These are phyloP conservation scores for Pseudococcus viburni DNA, from an alignment of 2,888 invertebrate genomes.

Conservation along the genomic window DNA sequence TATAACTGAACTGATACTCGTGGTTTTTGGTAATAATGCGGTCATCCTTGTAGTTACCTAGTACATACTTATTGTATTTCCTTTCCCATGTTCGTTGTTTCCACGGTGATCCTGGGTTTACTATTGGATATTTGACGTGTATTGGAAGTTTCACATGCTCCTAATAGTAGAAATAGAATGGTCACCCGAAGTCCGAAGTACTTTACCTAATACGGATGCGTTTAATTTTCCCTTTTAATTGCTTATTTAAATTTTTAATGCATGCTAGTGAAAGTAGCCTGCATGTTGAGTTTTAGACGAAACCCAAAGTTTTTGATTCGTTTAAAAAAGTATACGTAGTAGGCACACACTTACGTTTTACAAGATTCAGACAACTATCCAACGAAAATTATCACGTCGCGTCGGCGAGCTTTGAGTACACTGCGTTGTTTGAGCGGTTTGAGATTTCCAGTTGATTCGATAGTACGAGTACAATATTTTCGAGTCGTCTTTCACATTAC, in stretches of 20 bases:
- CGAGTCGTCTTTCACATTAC: too few species aligned
- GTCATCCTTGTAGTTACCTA: background rate
- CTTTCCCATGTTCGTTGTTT: background rate
- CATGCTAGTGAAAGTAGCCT: background rate
- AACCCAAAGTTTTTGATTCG: too few species aligned
- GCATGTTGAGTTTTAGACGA: too few species aligned
- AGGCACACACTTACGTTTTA: too few species aligned
- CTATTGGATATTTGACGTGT: background rate
- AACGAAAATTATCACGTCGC: too few species aligned
- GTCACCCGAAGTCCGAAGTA: background rate
- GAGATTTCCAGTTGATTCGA: too few species aligned
- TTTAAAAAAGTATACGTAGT: too few species aligned
- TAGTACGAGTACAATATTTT: too few species aligned
- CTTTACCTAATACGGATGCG: background rate
- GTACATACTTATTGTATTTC: background rate
- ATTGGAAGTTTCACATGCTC: slow-evolving; percentile 20
- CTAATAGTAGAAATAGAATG: background rate
- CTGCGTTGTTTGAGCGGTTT: too few species aligned
- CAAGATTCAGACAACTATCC: too few species aligned
- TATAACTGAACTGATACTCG: too few species aligned
- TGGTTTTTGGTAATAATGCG: background rate
- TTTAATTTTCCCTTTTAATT: slow-evolving; percentile 15
- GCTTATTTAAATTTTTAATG: slow-evolving; percentile 49
- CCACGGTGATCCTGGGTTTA: background rate
- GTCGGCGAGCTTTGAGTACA: too few species aligned